These are phyloP conservation scores for Palythoa caribaeorum DNA, from an alignment of 92 coral and sea anemone species.

Conservation along the genomic window DNA sequence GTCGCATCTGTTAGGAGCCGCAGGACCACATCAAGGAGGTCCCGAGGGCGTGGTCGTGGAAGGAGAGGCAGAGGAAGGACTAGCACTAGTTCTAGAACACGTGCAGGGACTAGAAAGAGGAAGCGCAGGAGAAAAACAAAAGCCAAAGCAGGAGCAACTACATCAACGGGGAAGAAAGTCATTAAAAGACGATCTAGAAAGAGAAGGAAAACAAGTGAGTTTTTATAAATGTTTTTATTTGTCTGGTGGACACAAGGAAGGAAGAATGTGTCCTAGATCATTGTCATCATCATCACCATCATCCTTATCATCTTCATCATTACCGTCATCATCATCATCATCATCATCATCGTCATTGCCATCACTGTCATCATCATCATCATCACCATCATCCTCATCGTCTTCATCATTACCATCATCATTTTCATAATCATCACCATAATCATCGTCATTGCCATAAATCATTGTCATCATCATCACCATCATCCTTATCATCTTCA, in stretches of 20 bases:
- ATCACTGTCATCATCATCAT: neutral
- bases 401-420: neutral
- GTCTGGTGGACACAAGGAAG: neutral
- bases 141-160: slow-evolving; percentile 16
- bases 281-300: neutral
- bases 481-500: neutral
- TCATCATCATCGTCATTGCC: neutral
- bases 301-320: neutral
- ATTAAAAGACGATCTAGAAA: slow-evolving; percentile 16
- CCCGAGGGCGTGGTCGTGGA: slow-evolving; percentile 47
- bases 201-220: slow-evolving; percentile 34
- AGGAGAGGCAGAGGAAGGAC: slow-evolving; percentile 60
- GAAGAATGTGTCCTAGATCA: neutral
- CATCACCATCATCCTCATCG: neutral
- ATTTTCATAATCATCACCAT: neutral
- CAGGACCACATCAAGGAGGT: slow-evolving; percentile 18
- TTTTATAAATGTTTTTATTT: neutral
- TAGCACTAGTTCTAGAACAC: slow-evolving; percentile 60
- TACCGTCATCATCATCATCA: neutral
- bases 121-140: slow-evolving; percentile 43
- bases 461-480: neutral
- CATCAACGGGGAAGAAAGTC: slow-evolving; percentile 2
- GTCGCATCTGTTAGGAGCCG: slow-evolving; percentile 35
- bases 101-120: slow-evolving; percentile 41
- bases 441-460: neutral